Evolutionary conservation across 30 jellyfish, hydroid and myxozoan genomes (phyloP), one percentile per base, ranked within the genome.

Genomic region (Sanderia malayensis): DNA sequence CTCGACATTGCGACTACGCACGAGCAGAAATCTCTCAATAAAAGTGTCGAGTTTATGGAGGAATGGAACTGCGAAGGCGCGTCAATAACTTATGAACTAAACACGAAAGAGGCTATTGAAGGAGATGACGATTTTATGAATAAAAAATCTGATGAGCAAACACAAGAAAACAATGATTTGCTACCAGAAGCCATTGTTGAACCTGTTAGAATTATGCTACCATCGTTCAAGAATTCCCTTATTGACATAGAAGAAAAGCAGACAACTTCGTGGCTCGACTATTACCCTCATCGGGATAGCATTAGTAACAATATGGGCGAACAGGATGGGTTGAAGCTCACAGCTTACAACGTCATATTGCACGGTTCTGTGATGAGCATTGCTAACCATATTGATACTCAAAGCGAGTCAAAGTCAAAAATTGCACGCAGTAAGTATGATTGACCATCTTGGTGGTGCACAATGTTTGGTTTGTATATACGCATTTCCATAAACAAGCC

Each of bases 291-390:
- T n/a, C 61, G 44, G 32, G 46, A 49, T 11, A 76, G 55, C 73
- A 24, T 76, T 22, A 76, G 53, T 7, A n/a, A n/a, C n/a, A 49
- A 25, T 13, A 44, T 65, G 21, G n/a, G 21, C 19, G 79, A 63
- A 26, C 31, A 31, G 31, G 88, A 76, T 22, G 58, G 68, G 49
- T 61, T 76, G 80, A 76, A 76, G 24, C 68, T 62, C 20, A 61
- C 88, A 9, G 80, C 58, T 41, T 64, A 61, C 74, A 76, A 76
- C 45, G 80, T 46, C 19, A 46, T 76, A 17, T 67, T 76, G 21
- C 75, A 64, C 31, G 80, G 88, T n/a, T 76, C 88, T 0, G 27
- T 49, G 8, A 44, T 76, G 18, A 76, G 88, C 59, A 46, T 76
- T 19, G 76, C 68, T 49, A 47, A 37, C 4, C 68, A 34, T 31